These are phyloP conservation scores for Macropodus opercularis DNA, from an alignment of 2,797 vertebrate genomes.

Conservation along the genomic window DNA sequence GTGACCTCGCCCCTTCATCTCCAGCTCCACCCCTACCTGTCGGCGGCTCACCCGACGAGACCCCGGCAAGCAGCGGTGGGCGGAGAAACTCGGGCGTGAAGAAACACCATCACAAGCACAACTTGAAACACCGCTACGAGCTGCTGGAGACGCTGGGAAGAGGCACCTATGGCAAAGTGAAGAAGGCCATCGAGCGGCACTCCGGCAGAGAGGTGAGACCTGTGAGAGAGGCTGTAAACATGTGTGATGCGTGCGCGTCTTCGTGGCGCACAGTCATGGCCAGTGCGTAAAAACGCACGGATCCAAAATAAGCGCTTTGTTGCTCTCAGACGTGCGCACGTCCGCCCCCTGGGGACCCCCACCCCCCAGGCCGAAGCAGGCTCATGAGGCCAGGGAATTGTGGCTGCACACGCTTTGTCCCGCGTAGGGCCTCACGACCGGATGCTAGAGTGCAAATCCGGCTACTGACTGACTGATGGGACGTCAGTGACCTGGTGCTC, in stretches of 20 bases:
- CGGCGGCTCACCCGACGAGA: constrained; percentile 57
- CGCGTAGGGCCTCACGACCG: constrained; percentile 60
- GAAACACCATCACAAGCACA: constrained; percentile 98
- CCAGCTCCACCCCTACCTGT: constrained; percentile 51
- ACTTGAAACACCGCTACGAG: constrained; percentile 98
- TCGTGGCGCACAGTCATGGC: neutral
- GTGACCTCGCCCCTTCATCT: constrained; percentile 52
- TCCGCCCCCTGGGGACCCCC: constrained; percentile 58
- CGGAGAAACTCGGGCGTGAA: constrained; percentile 90
- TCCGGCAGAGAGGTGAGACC: constrained; percentile 95
- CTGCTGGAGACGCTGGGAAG: constrained; percentile 96
- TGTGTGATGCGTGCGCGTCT: constrained; percentile 4
- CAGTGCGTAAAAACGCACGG: constrained; percentile 24
- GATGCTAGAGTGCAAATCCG: constrained; percentile 70
- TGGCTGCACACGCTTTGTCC: constrained; percentile 66
- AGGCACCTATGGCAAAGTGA: constrained; percentile 98
- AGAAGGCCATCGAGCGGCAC: constrained; percentile 94
- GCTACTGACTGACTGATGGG: constrained; percentile 65
- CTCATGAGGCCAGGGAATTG: constrained; percentile 52
- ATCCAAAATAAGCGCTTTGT: constrained; percentile 45
- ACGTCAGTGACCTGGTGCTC: constrained; percentile 49
- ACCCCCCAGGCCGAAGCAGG: constrained; percentile 49
- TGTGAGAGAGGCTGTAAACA: constrained; percentile 28
- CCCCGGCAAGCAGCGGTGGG: constrained; percentile 64
- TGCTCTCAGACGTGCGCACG: constrained; percentile 50